These are phyloP conservation scores for Phrixothrix hirtus DNA, from an alignment of 2,888 invertebrate species.

Conservation along the genomic window DNA sequence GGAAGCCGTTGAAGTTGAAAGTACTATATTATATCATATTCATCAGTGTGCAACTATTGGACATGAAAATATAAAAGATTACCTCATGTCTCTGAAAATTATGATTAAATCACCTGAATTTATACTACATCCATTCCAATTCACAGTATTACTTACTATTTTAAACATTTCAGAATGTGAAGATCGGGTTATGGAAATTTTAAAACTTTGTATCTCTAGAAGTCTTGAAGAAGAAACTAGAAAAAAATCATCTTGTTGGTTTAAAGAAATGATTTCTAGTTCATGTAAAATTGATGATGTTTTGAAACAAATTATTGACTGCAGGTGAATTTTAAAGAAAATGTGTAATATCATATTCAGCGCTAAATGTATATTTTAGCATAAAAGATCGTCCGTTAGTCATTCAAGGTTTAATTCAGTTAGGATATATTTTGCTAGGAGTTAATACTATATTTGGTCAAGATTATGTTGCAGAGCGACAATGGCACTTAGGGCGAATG, in stretches of 20 bases:
- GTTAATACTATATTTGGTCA: slow-evolving; percentile 46
- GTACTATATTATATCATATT: slow-evolving; percentile 65
- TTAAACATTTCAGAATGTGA: slow-evolving; percentile 57
- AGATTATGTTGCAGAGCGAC: slow-evolving; percentile 47
- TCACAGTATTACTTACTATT: slow-evolving; percentile 63
- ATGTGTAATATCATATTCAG: too few species aligned
- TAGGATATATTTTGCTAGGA: slow-evolving; percentile 54
- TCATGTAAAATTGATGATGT: slow-evolving; percentile 52
- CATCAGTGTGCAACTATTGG: slow-evolving; percentile 55
- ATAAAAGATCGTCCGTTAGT: slow-evolving; percentile 57
- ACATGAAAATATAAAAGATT: slow-evolving; percentile 56
- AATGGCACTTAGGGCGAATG: slow-evolving; percentile 60
- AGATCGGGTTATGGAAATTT: slow-evolving; percentile 55
- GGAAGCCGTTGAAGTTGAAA: slow-evolving; percentile 63
- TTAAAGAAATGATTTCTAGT: slow-evolving; percentile 55
- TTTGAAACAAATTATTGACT: slow-evolving; percentile 56
- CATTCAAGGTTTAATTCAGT: slow-evolving; percentile 53
- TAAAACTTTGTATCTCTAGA: slow-evolving; percentile 46
- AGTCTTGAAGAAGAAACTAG: slow-evolving; percentile 48
- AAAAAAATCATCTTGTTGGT: slow-evolving; percentile 59
- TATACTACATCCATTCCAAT: slow-evolving; percentile 65
- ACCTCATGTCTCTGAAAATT: slow-evolving; percentile 56
- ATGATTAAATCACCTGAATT: slow-evolving; percentile 62
- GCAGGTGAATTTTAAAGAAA: slow-evolving; percentile 54
- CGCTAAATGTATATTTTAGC: slow-evolving; percentile 27